These are phyloP conservation scores for Lepus europaeus DNA, from an alignment of 2,113 vertebrate species.

Conservation along the genomic window DNA sequence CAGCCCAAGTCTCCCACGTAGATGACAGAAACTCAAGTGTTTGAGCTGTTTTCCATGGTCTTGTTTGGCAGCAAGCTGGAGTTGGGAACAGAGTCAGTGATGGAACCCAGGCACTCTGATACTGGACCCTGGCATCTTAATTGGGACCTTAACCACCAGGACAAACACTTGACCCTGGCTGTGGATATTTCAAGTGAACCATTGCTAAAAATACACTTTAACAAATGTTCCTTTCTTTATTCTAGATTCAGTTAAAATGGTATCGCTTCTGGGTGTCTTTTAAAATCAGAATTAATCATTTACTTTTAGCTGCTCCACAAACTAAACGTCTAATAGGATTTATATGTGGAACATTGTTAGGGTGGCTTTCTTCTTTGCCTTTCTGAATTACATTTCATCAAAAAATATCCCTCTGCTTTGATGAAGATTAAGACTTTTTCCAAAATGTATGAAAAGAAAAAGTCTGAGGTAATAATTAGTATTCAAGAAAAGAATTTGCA, in stretches of 20 bases:
- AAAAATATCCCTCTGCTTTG: neutral
- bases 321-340: neutral
- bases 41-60: too few species aligned
- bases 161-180: too few species aligned
- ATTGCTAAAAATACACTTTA: conserved; percentile 50
- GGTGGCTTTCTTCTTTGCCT: conserved; percentile 12
- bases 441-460: conserved; percentile 29
- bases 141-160: too few species aligned
- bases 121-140: too few species aligned
- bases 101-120: too few species aligned
- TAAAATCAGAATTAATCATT: conserved; percentile 22
- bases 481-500: conserved; percentile 25
- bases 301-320: neutral
- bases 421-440: conserved; percentile 11
- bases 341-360: conserved; percentile 1
- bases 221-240: neutral
- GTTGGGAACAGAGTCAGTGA: too few species aligned
- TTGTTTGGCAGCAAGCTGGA: too few species aligned
- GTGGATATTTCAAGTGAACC: neutral
- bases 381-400: conserved; percentile 17
- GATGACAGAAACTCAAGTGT: too few species aligned
- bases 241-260: neutral
- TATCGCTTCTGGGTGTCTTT: conserved; percentile 15
- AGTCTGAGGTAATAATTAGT: conserved; percentile 30
- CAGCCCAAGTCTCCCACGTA: too few species aligned